These are phyloP conservation scores for Neodon shergylaensis DNA, from an alignment of 2,113 vertebrate genomes.

Conservation along the genomic window DNA sequence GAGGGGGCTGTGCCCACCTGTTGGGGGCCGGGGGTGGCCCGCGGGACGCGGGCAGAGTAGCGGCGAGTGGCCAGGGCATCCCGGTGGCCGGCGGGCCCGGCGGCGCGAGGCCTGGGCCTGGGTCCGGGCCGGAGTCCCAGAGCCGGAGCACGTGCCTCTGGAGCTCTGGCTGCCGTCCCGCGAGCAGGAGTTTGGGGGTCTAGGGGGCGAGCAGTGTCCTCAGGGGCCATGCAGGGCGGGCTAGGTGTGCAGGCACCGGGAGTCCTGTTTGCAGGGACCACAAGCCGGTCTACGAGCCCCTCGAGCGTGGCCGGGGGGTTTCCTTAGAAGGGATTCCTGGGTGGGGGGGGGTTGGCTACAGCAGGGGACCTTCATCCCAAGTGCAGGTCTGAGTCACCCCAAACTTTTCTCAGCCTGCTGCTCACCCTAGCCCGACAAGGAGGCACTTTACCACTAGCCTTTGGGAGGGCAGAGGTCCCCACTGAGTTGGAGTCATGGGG, in stretches of 20 bases:
- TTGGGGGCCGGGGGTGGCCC: constrained; percentile 57
- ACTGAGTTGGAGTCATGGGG: too few relatives aligned
- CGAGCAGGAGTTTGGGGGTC: constrained; percentile 2
- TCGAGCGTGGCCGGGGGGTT: background rate
- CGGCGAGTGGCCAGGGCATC: background rate
- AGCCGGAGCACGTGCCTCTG: constrained; percentile 51
- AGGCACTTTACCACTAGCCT: background rate
- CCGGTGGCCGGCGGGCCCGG: background rate
- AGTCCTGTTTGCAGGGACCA: fast-evolving
- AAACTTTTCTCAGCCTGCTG: background rate
- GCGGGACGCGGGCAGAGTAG: background rate
- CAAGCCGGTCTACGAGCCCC: background rate
- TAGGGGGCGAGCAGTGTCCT: background rate
- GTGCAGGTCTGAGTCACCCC: background rate
- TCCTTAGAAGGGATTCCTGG: background rate
- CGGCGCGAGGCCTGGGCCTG: background rate
- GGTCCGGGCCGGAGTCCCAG: background rate
- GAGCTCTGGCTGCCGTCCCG: background rate
- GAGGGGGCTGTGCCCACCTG: constrained; percentile 64
- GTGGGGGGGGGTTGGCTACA: background rate
- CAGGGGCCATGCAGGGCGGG: background rate
- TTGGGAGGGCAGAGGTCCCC: background rate
- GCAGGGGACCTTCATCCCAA: background rate
- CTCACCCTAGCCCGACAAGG: background rate
- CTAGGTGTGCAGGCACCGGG: background rate